phyloP scores from a whole-genome alignment of 1,140 invertebrate genomes.

The Paralvinella palmiformis region DNA sequence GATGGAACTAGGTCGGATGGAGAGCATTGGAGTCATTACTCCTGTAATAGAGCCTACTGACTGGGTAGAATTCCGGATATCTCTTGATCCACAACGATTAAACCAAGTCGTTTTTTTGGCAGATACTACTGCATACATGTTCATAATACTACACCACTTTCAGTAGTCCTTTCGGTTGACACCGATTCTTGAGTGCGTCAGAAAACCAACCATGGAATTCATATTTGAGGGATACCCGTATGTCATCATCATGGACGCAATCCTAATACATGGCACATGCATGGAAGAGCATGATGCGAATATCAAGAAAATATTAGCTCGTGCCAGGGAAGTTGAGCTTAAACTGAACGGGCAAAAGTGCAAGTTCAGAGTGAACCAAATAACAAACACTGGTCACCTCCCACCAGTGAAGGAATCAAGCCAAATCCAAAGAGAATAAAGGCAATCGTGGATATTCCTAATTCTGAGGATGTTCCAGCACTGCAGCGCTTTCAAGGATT shows the following conservation, averaged over 20 bases:
- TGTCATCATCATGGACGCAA: slow-evolving; percentile 47
- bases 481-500: slow-evolving; percentile 23
- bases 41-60: too few species aligned
- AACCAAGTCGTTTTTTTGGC: too few species aligned
- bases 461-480: slow-evolving; percentile 14
- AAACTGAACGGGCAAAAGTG: slow-evolving; percentile 44
- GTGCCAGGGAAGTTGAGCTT: slow-evolving; percentile 35
- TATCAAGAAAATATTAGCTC: slow-evolving; percentile 35
- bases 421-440: slow-evolving; percentile 41
- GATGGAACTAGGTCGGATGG: too few species aligned
- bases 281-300: slow-evolving; percentile 30
- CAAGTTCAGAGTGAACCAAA: slow-evolving; percentile 31
- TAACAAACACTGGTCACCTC: slow-evolving; percentile 25
- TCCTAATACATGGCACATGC: slow-evolving; percentile 33
- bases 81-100: too few species aligned
- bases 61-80: too few species aligned
- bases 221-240: too few species aligned
- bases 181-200: too few species aligned
- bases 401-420: slow-evolving; percentile 33
- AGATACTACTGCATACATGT: too few species aligned
- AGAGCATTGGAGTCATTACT: too few species aligned
- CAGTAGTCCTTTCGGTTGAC: too few species aligned
- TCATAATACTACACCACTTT: too few species aligned
- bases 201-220: too few species aligned
- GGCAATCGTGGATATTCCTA: slow-evolving; percentile 24